Evolutionary conservation across 1,140 invertebrate species (phyloP).

Genomic region (Monomorium pharaonis): DNA sequence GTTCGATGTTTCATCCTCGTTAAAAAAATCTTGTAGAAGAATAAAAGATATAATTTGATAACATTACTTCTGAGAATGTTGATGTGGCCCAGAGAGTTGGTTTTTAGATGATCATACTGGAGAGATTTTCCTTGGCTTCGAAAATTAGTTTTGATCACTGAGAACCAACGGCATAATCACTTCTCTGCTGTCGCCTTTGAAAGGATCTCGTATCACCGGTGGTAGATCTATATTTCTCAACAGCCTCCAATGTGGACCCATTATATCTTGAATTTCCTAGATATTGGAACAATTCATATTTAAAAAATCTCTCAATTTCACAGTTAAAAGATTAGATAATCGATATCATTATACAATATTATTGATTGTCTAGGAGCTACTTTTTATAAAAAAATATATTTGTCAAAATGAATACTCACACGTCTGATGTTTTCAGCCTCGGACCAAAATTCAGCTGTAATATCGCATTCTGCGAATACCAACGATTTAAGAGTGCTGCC

Average conservation of each 20-base stretch:
- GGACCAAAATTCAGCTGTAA: conserved; percentile 73
- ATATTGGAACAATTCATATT: conserved; percentile 40
- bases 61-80: conserved; percentile 72
- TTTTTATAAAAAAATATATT: background rate
- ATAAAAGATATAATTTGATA: conserved; percentile 70
- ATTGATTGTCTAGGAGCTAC: too few species aligned
- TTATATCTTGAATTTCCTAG: conserved; percentile 82
- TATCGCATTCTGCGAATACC: conserved; percentile 88
- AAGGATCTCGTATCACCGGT: conserved; percentile 82
- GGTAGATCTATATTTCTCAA: conserved; percentile 81
- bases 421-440: conserved; percentile 74
- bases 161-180: conserved; percentile 84
- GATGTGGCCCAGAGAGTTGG: conserved; percentile 64
- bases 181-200: conserved; percentile 81
- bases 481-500: conserved; percentile 87
- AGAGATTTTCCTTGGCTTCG: conserved; percentile 54
- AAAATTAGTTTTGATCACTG: conserved; percentile 80
- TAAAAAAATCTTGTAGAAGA: conserved; percentile 72
- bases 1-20: conserved; percentile 52
- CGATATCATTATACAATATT: too few species aligned
- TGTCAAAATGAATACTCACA: conserved; percentile 66
- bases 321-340: too few species aligned
- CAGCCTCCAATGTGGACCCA: conserved; percentile 81
- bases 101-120: conserved; percentile 61
- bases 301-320: background rate